Conservation (phyloP, 2,113 vertebrate species). For the Calyptomena viridis region DNA sequence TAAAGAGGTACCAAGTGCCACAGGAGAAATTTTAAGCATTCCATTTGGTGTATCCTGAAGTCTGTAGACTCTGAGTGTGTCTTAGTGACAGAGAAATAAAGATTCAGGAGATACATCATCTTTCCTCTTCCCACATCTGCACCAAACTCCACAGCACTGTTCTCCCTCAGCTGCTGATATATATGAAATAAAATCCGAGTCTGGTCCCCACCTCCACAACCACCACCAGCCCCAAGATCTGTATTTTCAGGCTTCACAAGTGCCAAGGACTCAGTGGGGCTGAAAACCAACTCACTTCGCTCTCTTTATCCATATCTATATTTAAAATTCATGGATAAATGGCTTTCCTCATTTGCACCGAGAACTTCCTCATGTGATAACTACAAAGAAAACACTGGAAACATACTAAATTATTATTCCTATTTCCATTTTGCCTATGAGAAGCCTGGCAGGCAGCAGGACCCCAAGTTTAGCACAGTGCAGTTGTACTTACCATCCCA, state of each 20-base stretch:
- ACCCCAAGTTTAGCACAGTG: not conserved
- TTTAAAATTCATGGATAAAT: not conserved
- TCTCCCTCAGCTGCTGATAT: not conserved
- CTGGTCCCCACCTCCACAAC: not conserved
- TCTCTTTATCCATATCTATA: not conserved
- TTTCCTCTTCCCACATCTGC: not conserved
- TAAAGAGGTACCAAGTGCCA: not conserved
- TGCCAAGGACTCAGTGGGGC: not conserved
- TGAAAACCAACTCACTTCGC: not conserved
- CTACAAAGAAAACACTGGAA: not conserved
- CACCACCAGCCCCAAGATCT: not conserved
- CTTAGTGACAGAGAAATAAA: not conserved
- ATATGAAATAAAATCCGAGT: not conserved
- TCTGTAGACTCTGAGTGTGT: not conserved
- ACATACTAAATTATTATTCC: not conserved
- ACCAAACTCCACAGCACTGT: fast-evolving
- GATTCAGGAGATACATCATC: not conserved
- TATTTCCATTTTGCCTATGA: not conserved
- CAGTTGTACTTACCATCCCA: not conserved
- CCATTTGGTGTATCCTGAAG: not conserved
- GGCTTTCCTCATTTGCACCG: not conserved
- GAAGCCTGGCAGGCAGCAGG: not conserved
- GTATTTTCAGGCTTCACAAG: not conserved
- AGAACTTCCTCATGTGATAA: not conserved
- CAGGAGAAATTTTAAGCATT: not conserved